Conservation (phyloP, 2,888 invertebrate species). For the Geophilus truncorum region DNA sequence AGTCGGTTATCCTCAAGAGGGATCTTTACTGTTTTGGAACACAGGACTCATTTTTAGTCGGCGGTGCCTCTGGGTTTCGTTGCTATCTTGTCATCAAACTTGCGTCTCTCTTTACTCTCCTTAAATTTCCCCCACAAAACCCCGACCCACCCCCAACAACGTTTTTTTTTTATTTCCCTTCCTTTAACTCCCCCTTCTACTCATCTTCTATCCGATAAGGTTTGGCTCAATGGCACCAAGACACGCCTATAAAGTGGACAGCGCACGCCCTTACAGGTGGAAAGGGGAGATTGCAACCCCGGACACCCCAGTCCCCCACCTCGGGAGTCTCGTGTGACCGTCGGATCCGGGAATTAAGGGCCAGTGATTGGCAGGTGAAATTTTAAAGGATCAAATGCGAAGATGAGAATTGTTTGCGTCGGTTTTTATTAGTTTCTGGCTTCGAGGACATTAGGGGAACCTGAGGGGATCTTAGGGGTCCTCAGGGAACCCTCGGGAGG, state of each 20-base stretch:
- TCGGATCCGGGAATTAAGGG: background rate
- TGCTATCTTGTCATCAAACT: constrained; percentile 8
- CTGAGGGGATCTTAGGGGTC: no score
- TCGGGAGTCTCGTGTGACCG: no score
- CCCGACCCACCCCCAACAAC: no score
- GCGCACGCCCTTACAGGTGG: constrained; percentile 8
- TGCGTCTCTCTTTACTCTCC: background rate
- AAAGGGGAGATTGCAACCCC: background rate
- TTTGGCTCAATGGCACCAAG: background rate
- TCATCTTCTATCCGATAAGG: background rate
- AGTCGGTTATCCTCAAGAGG: constrained; percentile 20
- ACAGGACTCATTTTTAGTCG: constrained; percentile 1
- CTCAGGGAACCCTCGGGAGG: no score
- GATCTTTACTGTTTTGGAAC: constrained; percentile 15
- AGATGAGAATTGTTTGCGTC: no score
- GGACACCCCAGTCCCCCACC: no score
- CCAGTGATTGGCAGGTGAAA: background rate
- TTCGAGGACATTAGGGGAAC: no score
- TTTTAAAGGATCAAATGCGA: background rate
- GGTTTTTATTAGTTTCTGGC: background rate
- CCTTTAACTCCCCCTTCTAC: background rate
- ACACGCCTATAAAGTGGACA: constrained; percentile 20
- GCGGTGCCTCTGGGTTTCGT: constrained; percentile 20
- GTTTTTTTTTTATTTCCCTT: background rate
- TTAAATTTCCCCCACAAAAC: background rate